These are phyloP conservation scores for Diplolepis rosae DNA, from an alignment of 2,888 invertebrate genomes.

Conservation along the genomic window DNA sequence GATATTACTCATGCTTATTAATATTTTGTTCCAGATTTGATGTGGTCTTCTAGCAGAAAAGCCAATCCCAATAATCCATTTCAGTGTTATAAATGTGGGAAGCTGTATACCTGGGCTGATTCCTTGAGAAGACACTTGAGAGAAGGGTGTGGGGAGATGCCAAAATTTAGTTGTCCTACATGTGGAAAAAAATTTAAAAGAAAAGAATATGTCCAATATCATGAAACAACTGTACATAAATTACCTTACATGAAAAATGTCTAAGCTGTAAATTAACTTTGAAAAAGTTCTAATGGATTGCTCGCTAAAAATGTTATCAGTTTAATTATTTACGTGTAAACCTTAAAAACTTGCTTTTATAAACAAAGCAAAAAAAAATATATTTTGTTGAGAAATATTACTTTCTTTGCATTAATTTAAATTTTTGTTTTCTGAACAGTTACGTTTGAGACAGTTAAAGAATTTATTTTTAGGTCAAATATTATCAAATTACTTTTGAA, in stretches of 20 bases:
- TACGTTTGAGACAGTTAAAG: too few relatives aligned
- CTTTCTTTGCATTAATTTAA: too few relatives aligned
- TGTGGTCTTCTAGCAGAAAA: slow-evolving; percentile 44
- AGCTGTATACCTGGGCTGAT: slow-evolving; percentile 19
- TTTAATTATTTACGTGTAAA: background rate
- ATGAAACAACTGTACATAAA: slow-evolving; percentile 51
- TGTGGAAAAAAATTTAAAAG: slow-evolving; percentile 66
- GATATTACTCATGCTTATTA: background rate
- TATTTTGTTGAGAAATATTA: too few relatives aligned
- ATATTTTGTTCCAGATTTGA: slow-evolving; percentile 23
- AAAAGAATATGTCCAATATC: slow-evolving; percentile 63
- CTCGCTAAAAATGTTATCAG: background rate
- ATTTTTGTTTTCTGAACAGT: too few relatives aligned
- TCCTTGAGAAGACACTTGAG: slow-evolving; percentile 31
- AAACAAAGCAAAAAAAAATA: too few relatives aligned
- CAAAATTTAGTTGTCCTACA: slow-evolving; percentile 65
- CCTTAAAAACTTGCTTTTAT: too few relatives aligned
- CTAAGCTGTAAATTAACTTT: background rate
- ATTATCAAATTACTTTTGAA: too few relatives aligned
- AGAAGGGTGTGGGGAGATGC: slow-evolving; percentile 61
- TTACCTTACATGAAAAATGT: slow-evolving; percentile 19
- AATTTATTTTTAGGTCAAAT: too few relatives aligned
- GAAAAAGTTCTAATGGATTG: background rate
- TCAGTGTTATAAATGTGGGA: slow-evolving; percentile 26
- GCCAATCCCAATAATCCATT: background rate